Evolutionary conservation across 2,888 invertebrate species (phyloP), one percentile per base, ranked within the genome.

Genomic region (Allygus modestus): DNA sequence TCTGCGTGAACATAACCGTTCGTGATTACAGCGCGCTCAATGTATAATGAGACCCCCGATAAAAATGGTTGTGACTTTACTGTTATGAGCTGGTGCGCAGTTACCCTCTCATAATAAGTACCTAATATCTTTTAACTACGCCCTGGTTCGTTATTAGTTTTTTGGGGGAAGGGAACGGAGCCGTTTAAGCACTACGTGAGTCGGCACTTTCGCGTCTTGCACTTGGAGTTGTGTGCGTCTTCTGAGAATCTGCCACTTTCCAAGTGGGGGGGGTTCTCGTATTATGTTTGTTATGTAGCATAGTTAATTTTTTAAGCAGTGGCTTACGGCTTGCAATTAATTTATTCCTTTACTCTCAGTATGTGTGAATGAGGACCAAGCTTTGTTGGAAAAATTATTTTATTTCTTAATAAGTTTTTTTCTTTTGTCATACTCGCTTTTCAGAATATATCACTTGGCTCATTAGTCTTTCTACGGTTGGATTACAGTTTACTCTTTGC

Each of bases 51-150:
- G 79, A 1, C 12, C 51, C 54, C 33, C 75, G 83, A 75, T 83
- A 83, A 83, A 83, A 83, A 83, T 83, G 37, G 73, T 31, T 37
- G 54, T 54, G 75, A 75, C 83, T 83, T 83, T 83, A 75, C 61
- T 51, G 73, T 83, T 83, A 83, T 75, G 54, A 31, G 43, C 33
- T 54, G 41, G 75, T 31, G 82, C 41, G 82, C 82, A 17, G 71
- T 82, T 71, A 65, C 28, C 43, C 65, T 82, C 82, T 69, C 65
- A 65, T 71, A 71, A 82, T 73, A 71, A 82, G 58, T 75, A 28
- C 83, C 54, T 83, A 83, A 83, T 83, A 58, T 75, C 58, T 54
- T 75, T 83, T 83, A 83, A 83, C 83, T 73, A 54, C 83, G 41
- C 58, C 82, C 58, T 41, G 41, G 75, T 75, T 71, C 37, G 83